These are phyloP conservation scores for Drosophila bipectinata DNA, from an alignment of 1,140 invertebrate species.

Conservation along the genomic window DNA sequence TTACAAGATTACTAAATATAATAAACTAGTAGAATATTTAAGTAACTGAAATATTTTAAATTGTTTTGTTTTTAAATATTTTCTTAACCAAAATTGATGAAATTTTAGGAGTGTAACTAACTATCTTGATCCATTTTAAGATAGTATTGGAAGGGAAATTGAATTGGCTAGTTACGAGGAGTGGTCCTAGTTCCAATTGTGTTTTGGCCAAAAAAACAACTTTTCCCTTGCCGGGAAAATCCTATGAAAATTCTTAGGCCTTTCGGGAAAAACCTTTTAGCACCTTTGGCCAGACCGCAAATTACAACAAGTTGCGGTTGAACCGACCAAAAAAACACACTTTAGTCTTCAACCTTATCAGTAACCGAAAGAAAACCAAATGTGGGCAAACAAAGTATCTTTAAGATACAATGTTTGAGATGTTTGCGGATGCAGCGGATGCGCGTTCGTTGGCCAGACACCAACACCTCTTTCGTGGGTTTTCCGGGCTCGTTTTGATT, in stretches of 20 bases:
- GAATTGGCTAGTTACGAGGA: slow-evolving; percentile 4
- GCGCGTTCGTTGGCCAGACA: slow-evolving; percentile 36
- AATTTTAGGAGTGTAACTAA: not conserved
- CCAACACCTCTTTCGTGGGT: slow-evolving; percentile 60
- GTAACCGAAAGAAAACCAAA: slow-evolving; percentile 18
- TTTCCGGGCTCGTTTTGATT: slow-evolving; percentile 28
- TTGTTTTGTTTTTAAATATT: no score
- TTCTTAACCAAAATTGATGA: no score
- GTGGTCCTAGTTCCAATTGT: slow-evolving; percentile 6
- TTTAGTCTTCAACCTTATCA: slow-evolving; percentile 27
- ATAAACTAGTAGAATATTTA: no score
- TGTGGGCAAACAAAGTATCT: slow-evolving; percentile 31
- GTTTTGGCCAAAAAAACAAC: not conserved
- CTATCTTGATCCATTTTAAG: not conserved
- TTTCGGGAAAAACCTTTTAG: slow-evolving; percentile 72
- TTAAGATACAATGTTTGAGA: slow-evolving; percentile 12
- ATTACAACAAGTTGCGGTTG: slow-evolving; percentile 69
- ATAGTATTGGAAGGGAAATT: slow-evolving; percentile 8
- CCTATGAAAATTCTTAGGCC: not conserved
- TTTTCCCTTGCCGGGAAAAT: slow-evolving; percentile 21
- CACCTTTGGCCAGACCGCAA: slow-evolving; percentile 62
- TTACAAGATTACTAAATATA: no score
- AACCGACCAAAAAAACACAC: slow-evolving; percentile 7
- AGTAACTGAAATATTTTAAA: no score
- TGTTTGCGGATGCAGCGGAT: slow-evolving; percentile 33